Conservation (phyloP, 2,888 invertebrate species). For the Achlya flavicornis region DNA sequence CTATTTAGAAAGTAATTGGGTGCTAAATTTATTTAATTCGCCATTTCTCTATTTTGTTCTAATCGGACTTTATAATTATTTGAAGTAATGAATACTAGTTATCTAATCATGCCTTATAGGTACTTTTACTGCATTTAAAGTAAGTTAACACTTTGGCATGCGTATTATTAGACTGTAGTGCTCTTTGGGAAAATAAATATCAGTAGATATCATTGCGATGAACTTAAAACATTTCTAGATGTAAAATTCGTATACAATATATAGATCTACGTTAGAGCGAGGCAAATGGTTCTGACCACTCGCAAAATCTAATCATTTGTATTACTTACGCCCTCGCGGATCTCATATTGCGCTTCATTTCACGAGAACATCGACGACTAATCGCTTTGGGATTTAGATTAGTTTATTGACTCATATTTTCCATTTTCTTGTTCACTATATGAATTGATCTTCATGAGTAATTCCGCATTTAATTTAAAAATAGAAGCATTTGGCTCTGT, state of each 20-base stretch:
- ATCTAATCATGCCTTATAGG: not conserved
- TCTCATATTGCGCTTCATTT: slow-evolving; percentile 78
- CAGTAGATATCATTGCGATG: not conserved
- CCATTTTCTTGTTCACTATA: slow-evolving; percentile 3
- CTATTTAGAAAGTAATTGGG: slow-evolving; percentile 26
- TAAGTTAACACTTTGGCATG: not conserved
- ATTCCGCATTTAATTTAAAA: not conserved
- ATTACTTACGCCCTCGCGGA: slow-evolving; percentile 72
- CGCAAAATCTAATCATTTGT: slow-evolving; percentile 79
- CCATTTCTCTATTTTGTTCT: slow-evolving; percentile 5
- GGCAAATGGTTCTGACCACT: slow-evolving; percentile 61
- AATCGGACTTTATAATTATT: not conserved
- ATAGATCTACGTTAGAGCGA: slow-evolving; percentile 45
- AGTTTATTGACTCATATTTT: slow-evolving; percentile 8
- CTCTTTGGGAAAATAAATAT: not conserved
- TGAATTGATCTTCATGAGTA: not conserved
- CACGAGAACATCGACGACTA: slow-evolving; percentile 62
- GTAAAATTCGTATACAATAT: slow-evolving; percentile 17
- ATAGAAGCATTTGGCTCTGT: not conserved
- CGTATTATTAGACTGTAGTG: not conserved
- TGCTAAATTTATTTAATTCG: slow-evolving; percentile 12
- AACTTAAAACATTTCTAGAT: not conserved
- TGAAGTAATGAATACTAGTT: not conserved
- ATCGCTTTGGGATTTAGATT: slow-evolving; percentile 35
- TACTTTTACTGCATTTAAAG: not conserved